These are phyloP conservation scores for Lindbergichthys nudifrons DNA, from an alignment of 2,797 vertebrate genomes.

Conservation along the genomic window DNA sequence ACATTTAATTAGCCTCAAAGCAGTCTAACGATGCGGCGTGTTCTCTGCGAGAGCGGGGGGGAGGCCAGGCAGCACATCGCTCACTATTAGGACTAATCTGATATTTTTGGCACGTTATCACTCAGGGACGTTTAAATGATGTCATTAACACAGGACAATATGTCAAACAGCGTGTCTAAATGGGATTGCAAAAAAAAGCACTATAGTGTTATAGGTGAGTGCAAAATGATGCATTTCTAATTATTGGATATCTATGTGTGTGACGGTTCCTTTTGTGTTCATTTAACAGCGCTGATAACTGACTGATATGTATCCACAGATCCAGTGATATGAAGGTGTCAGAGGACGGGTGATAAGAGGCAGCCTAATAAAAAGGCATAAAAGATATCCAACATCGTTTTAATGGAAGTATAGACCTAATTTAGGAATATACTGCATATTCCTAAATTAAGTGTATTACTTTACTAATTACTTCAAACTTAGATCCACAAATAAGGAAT, in stretches of 20 bases:
- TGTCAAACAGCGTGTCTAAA: constrained; percentile 17
- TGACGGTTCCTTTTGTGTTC: not conserved
- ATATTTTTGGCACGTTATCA: constrained; percentile 26
- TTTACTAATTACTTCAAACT: constrained; percentile 2
- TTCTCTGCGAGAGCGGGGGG: constrained; percentile 4
- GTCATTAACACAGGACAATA: constrained; percentile 18
- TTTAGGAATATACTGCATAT: not conserved
- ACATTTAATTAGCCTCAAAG: not conserved
- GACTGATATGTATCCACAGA: constrained; percentile 2
- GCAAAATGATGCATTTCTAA: constrained; percentile 5
- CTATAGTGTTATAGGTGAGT: not conserved
- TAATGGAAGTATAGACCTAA: not conserved
- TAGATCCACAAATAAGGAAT: not conserved
- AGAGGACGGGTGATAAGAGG: constrained; percentile 10
- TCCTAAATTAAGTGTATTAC: too few relatives aligned
- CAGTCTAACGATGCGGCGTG: not conserved
- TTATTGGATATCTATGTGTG: constrained; percentile 7
- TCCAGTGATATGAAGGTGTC: constrained; percentile 19
- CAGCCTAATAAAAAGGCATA: constrained; percentile 16
- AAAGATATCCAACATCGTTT: not conserved
- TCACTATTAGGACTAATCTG: constrained; percentile 21
- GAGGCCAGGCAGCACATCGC: constrained; percentile 5
- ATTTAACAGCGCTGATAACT: constrained; percentile 11
- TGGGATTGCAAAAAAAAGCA: constrained; percentile 9
- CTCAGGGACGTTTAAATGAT: constrained; percentile 26